Percentiles rank a stretch among this genome's conserved stretches.
phyloP scores from a whole-genome alignment of 2,797 vertebrate genomes.

The Molothrus aeneus region DNA sequence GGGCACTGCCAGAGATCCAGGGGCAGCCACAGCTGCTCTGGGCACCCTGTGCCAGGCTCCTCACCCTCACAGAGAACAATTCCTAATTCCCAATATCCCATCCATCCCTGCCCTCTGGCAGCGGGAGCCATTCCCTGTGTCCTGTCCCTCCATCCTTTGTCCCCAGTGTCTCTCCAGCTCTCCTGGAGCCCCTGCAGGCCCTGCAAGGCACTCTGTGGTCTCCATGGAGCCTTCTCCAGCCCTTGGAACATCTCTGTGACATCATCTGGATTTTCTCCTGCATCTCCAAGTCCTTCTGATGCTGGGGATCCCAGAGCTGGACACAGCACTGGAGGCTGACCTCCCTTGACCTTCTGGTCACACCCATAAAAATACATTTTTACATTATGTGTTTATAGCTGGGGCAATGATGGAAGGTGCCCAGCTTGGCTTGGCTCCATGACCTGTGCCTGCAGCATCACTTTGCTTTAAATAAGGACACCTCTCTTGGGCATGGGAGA shows the following conservation, averaged over 20 bases:
- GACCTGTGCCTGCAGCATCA: background rate
- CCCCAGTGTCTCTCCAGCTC: background rate
- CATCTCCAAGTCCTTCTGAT: fast-evolving
- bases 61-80: fast-evolving
- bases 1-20: background rate
- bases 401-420: background rate
- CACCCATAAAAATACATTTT: background rate
- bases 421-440: background rate
- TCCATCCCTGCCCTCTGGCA: fast-evolving
- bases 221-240: background rate
- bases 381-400: background rate
- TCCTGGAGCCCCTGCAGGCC: background rate
- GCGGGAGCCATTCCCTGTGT: fast-evolving
- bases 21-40: background rate
- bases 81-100: background rate
- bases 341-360: background rate
- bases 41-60: fast-evolving
- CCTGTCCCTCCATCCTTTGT: background rate
- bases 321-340: background rate
- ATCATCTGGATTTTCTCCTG: background rate
- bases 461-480: background rate
- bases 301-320: background rate
- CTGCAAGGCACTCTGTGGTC: background rate
- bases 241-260: background rate
- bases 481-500: background rate